These are phyloP conservation scores for Drosophila paranaensis DNA, from an alignment of 2,888 invertebrate genomes.

Conservation along the genomic window DNA sequence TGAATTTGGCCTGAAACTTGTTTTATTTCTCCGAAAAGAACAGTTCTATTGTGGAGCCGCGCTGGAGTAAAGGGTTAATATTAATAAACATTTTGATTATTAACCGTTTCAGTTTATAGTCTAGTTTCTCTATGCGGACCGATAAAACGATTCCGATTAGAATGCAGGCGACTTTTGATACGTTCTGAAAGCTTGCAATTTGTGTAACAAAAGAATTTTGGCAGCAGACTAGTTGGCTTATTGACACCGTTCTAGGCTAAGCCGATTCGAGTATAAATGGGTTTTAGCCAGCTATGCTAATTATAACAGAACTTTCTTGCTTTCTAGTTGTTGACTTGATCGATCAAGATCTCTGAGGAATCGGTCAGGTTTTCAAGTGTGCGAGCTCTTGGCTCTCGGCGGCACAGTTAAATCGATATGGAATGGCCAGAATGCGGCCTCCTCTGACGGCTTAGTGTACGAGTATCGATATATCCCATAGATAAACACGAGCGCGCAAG, in stretches of 20 bases:
- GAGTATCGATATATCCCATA: conserved; percentile 67
- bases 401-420: conserved; percentile 61
- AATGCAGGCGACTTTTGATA: conserved; percentile 7
- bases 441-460: conserved; percentile 55
- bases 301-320: conserved; percentile 42
- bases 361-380: conserved; percentile 27
- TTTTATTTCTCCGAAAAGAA: conserved; percentile 17
- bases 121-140: conserved; percentile 11
- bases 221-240: conserved; percentile 3
- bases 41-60: conserved; percentile 5
- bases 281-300: conserved; percentile 40
- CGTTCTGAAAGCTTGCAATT: conserved; percentile 21
- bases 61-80: conserved; percentile 11
- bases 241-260: conserved; percentile 24
- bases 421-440: conserved; percentile 34
- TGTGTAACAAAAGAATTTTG: conserved; percentile 41
- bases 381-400: conserved; percentile 23
- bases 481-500: conserved; percentile 60
- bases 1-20: conserved; percentile 20
- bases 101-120: conserved; percentile 15
- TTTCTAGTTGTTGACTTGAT: conserved; percentile 1
- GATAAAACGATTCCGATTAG: conserved; percentile 10
- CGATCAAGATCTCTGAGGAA: conserved; percentile 29
- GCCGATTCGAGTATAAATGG: conserved; percentile 20
- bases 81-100: not conserved